Evolutionary conservation across 1,140 invertebrate species (phyloP).

Genomic region (Spodoptera frugiperda): DNA sequence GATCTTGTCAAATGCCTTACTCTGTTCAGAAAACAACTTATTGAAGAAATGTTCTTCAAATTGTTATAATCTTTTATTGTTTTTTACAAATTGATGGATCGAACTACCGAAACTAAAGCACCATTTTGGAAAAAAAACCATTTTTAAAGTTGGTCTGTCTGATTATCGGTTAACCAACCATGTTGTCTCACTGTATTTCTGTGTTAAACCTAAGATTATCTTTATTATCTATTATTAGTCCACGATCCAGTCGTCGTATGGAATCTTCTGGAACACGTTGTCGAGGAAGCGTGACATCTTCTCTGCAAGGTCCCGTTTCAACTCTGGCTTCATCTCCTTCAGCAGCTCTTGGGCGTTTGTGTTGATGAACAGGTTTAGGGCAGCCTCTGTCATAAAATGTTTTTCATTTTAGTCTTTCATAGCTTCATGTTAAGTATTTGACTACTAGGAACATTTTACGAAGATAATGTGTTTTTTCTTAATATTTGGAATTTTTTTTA

Average conservation of each 20-base stretch:
- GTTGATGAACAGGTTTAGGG: conserved; percentile 94
- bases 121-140: too few relatives aligned
- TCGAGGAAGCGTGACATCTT: conserved; percentile 92
- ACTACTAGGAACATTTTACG: too few relatives aligned
- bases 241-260: conserved; percentile 91
- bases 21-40: too few relatives aligned
- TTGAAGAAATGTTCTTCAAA: too few relatives aligned
- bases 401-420: neutral
- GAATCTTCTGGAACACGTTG: conserved; percentile 91
- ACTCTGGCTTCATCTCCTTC: conserved; percentile 94
- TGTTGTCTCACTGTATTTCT: neutral
- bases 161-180: neutral
- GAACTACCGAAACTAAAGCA: too few relatives aligned
- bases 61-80: too few relatives aligned
- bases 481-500: too few relatives aligned
- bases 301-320: conserved; percentile 91
- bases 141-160: too few relatives aligned
- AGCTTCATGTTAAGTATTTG: too few relatives aligned
- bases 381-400: conserved; percentile 88
- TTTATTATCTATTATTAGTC: conserved; percentile 54
- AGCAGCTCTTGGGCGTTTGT: conserved; percentile 93
- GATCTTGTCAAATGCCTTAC: too few relatives aligned
- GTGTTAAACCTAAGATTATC: neutral
- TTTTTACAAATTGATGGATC: too few relatives aligned
- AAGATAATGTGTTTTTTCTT: too few relatives aligned